A percentile compares a stretch with the other conserved stretches of the same genome.
phyloP scores from a whole-genome alignment of 2,797 vertebrate species.

The Liasis olivaceus region DNA sequence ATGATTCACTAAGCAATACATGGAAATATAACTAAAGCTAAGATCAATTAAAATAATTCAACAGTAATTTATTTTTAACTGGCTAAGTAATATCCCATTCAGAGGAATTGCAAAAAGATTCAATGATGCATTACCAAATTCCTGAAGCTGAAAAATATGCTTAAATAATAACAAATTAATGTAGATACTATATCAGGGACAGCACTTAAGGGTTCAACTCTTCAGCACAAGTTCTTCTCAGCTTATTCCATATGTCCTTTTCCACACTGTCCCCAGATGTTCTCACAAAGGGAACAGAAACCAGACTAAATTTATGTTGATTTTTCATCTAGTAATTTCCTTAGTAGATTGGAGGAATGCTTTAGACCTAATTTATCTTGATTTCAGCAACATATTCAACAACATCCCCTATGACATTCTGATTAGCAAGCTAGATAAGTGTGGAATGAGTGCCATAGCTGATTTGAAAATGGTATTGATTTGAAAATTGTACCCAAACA shows the following conservation, averaged over 20 bases:
- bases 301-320: neutral
- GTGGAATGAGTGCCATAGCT: neutral
- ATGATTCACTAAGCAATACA: neutral
- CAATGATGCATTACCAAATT: neutral
- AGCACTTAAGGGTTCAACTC: neutral
- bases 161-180: neutral
- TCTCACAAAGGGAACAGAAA: neutral
- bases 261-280: neutral
- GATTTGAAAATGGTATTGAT: neutral
- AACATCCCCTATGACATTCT: neutral
- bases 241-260: neutral
- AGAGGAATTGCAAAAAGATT: neutral
- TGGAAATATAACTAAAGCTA: neutral
- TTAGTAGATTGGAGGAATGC: neutral
- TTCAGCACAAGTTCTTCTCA: neutral
- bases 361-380: neutral
- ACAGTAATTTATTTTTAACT: neutral
- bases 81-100: neutral
- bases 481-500: neutral
- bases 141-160: neutral
- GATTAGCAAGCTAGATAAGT: neutral
- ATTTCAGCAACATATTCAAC: neutral
- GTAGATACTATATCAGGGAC: neutral
- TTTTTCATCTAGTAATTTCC: neutral
- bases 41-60: neutral